Base-by-base conservation (phyloP, 1,140 invertebrate species). In the Cyphomyrmex costatus region DNA sequence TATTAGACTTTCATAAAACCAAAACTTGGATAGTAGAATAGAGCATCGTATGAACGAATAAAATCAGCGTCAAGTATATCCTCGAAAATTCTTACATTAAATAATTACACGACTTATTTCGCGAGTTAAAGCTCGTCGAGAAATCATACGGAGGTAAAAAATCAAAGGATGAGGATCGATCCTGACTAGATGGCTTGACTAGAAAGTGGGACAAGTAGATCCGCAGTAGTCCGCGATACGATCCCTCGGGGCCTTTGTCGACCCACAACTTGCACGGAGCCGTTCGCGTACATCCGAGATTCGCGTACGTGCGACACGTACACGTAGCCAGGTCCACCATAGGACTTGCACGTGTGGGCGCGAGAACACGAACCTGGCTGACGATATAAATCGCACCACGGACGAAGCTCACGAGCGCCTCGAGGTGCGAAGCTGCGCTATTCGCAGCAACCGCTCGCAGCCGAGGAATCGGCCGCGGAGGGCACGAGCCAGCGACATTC, bases 161-260 rank as follows among this genome's bases (percentile, higher is more conserved):
- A 76, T 53, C 63, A 63, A 77, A 80, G 49, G 73, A 85, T 71
- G 66, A 56, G 60, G 42, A 74, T 51, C 68, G 83, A 36, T 87
- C 74, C 87, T 83, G 56, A 86, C 63, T 65, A 89, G 88, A 53
- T 90, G 89, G 91, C 92, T 93, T 94, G 92, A 93, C 94, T 94
- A 94, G 94, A 95, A 95, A 95, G 94, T 95, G 91, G 94, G 92
- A 93, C 93, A 93, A 86, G 63, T 82, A 86, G 68, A 89, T 79
- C 91, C 89, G 89, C 91, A 65, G 89, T 89, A 93, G 91, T 90
- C 90, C 89, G 89, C 80, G 89, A 86, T 87, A 74, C 88, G 91
- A 85, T 89, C 91, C 90, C 84, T 88, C 68, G 53, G 82, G 90
- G 86, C 88, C 84, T 88, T 91, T 90, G 90, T 90, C 90, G 91